A percentile compares a stretch with the other conserved stretches of the same genome.
phyloP scores from a whole-genome alignment of 2,113 vertebrate genomes.

The Egretta garzetta region DNA sequence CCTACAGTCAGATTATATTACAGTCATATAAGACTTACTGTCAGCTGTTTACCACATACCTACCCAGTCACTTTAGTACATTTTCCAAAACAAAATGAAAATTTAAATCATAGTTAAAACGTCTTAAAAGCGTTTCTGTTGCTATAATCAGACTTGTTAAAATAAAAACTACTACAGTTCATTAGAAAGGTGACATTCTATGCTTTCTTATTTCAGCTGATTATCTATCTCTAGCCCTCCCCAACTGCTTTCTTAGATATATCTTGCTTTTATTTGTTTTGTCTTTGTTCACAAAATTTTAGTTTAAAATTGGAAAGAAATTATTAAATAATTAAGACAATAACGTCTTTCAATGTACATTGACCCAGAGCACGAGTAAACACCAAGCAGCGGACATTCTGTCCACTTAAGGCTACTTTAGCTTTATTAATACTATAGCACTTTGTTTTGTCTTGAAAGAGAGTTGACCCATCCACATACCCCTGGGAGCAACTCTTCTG shows the following conservation, averaged over 20 bases:
- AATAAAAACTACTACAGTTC: background rate
- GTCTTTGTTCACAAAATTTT: background rate
- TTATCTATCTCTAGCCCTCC: background rate
- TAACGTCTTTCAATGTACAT: background rate
- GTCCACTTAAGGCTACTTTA: background rate
- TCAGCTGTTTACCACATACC: constrained; percentile 51
- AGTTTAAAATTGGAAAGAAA: background rate
- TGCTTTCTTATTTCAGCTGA: constrained; percentile 4
- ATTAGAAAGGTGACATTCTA: background rate
- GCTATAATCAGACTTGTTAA: constrained; percentile 45
- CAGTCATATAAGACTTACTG: background rate
- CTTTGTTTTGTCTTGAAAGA: background rate
- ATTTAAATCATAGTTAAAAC: constrained; percentile 39
- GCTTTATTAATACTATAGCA: background rate
- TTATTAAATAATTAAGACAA: background rate
- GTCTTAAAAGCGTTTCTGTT: constrained; percentile 55
- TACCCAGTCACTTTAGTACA: background rate
- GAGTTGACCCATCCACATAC: background rate
- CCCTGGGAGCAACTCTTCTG: background rate
- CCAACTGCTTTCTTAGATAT: background rate
- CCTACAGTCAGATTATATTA: constrained; percentile 29
- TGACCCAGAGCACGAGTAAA: background rate
- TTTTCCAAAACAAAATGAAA: constrained; percentile 69
- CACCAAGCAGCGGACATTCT: background rate
- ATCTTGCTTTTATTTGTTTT: background rate